Percentiles rank a stretch among this genome's conserved stretches.
These are phyloP conservation scores for Onthophagus sagittarius DNA, from an alignment of 2,888 invertebrate species.

Conservation along the genomic window DNA sequence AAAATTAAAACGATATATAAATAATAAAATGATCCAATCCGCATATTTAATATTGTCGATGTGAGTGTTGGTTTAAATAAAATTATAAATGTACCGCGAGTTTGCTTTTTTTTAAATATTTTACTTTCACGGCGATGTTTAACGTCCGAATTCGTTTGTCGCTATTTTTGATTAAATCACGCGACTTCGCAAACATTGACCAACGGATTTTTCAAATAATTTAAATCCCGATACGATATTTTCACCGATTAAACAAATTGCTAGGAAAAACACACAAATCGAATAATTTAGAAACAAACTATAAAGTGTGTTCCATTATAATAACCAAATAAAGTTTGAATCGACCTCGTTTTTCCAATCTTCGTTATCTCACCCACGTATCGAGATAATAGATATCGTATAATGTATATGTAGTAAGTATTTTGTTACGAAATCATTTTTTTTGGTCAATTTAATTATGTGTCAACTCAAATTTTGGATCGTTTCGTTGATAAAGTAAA, in stretches of 20 bases:
- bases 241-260: not conserved
- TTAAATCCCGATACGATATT: not conserved
- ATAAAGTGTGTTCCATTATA: not conserved
- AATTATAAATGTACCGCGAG: no score
- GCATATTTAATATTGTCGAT: no score
- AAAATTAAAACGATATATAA: no score
- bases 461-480: no score
- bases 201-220: not conserved
- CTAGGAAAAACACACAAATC: not conserved
- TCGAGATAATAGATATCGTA: not conserved
- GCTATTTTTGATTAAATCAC: not conserved
- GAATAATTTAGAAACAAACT: not conserved
- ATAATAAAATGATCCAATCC: no score
- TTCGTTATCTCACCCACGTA: not conserved
- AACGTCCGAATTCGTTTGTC: not conserved
- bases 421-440: not conserved
- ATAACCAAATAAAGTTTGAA: not conserved
- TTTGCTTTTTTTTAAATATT: not conserved
- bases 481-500: no score
- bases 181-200: not conserved
- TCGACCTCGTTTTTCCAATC: not conserved
- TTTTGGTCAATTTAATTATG: no score
- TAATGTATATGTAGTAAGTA: not conserved
- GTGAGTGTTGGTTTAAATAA: no score
- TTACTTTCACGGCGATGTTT: not conserved